Percentiles rank a stretch among this genome's conserved stretches.
phyloP scores from a whole-genome alignment of 2,797 vertebrate species.

The Sebastes kiyomatsui region DNA sequence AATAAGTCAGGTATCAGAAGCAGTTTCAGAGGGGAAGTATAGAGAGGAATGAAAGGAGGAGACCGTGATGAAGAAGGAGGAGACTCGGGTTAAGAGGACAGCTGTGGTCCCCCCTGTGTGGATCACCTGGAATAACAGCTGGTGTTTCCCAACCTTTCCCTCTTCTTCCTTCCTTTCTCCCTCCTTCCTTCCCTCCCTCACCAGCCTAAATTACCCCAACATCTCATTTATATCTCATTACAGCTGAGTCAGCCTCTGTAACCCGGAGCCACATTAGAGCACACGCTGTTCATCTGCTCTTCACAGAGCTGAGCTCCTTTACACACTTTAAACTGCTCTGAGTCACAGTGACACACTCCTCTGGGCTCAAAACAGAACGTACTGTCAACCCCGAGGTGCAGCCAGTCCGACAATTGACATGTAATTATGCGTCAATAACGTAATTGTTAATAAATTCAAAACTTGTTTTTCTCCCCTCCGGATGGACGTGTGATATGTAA shows the following conservation, averaged over 20 bases:
- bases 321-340: not conserved
- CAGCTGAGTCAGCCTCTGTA: slow-evolving; percentile 58
- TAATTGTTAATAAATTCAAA: not conserved
- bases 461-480: not conserved
- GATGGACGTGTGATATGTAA: not conserved
- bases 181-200: not conserved
- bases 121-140: slow-evolving; percentile 71
- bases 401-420: not conserved
- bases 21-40: not conserved
- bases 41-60: slow-evolving; percentile 13
- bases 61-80: slow-evolving; percentile 33
- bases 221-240: slow-evolving; percentile 57
- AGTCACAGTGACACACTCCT: slow-evolving; percentile 18
- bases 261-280: slow-evolving; percentile 22
- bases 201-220: slow-evolving; percentile 32
- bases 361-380: not conserved
- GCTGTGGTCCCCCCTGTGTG: slow-evolving; percentile 37
- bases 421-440: not conserved
- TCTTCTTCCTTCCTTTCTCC: not conserved
- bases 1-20: not conserved
- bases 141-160: slow-evolving; percentile 38
- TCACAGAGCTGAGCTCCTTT: not conserved
- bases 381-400: not conserved
- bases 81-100: slow-evolving; percentile 31
- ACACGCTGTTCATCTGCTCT: slow-evolving; percentile 20